Evolutionary conservation across 2,888 invertebrate genomes (phyloP).

Genomic region (Trachelus tabidus): DNA sequence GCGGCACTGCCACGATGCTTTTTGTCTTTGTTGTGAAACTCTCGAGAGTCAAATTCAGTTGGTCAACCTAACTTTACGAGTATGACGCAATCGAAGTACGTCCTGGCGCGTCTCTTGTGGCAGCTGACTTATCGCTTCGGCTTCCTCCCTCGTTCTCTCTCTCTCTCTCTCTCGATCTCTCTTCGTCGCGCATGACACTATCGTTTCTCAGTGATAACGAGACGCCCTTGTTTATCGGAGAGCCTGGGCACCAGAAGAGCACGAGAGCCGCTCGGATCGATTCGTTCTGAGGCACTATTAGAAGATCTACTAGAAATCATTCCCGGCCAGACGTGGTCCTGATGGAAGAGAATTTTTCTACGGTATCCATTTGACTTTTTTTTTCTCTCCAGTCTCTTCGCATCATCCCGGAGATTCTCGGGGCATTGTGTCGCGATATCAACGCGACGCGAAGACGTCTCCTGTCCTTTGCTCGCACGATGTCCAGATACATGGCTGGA

Average conservation of each 20-base stretch:
- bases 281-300: background rate
- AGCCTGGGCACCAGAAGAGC: background rate
- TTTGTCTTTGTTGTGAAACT: background rate
- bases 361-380: background rate
- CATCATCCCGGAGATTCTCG: background rate
- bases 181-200: background rate
- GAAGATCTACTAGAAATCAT: background rate
- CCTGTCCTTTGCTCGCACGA: slow-evolving; percentile 7
- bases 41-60: background rate
- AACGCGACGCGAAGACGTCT: background rate
- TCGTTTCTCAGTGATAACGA: background rate
- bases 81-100: background rate
- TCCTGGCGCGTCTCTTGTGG: too few relatives aligned
- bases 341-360: background rate
- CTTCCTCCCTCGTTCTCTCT: background rate
- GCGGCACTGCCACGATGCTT: background rate
- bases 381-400: background rate
- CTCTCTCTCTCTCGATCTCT: too few relatives aligned
- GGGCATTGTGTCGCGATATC: background rate
- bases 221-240: background rate
- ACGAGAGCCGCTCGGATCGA: background rate
- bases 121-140: background rate
- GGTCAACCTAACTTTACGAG: background rate
- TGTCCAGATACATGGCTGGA: slow-evolving; percentile 13
- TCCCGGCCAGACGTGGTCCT: too few relatives aligned